Evolutionary conservation across 1,140 invertebrate genomes (phyloP), one percentile per base, ranked within the genome.

Genomic region (Psix sp.): DNA sequence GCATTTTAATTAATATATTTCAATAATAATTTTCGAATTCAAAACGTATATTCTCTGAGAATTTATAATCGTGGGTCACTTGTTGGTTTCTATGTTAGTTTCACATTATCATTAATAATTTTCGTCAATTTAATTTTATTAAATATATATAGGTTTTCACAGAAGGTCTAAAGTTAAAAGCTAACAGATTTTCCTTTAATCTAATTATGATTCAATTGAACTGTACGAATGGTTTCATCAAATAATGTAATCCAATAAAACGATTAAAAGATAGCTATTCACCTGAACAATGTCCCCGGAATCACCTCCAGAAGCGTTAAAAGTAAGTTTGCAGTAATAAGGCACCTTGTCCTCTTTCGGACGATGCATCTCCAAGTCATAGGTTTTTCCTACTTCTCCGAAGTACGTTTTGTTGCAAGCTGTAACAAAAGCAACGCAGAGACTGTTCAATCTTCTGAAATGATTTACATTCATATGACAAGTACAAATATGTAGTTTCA

Each of bases 241-340:
- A n/a, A 3, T 4, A 33, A 29, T 45, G 20, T 31, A 29, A 31
- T 15, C n/a, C n/a, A n/a, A 2, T 29, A 29, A 29, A 29, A 2
- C 6, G 6, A 29, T 7, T 5, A 33, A 36, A 9, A 52, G 38
- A 46, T 45, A n/a, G n/a, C n/a, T 35, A 36, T 38, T 81, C 74
- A 95, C 94, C 91, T 96, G 94, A 35, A 96, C 91, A 36, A 96
- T 90, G 84, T 96, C 94, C 16, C 95, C 95, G 70, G 93, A 91
- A 52, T 92, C 89, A 2, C 91, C 92, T n/a, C 94, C 94, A 46
- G 91, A 92, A 29, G 94, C 94, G n/a, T 91, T 93, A 74, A 96
- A 94, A 24, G 94, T 95, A 49, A 96, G 89, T 68, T 94, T 91
- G 83, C 94, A 96, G 51, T 94, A 90, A 86, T 94, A 95, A 38